phyloP scores from a whole-genome alignment of 2,888 invertebrate species.

The Drosophila anomalata region DNA sequence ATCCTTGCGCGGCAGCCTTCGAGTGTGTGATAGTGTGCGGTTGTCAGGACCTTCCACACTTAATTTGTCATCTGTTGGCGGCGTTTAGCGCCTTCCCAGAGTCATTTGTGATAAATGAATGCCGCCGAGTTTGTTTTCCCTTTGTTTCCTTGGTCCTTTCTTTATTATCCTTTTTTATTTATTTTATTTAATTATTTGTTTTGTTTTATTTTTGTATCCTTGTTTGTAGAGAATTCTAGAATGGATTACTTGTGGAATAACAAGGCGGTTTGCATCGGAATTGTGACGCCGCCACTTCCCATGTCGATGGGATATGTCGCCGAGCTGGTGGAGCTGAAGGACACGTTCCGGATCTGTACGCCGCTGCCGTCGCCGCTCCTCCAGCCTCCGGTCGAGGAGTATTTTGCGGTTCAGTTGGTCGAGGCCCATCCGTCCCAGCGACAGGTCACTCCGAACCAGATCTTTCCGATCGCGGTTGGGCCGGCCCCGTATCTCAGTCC shows the following conservation, averaged over 20 bases:
- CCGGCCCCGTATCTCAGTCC: too few species aligned
- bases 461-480: too few species aligned
- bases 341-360: background rate
- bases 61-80: constrained; percentile 52
- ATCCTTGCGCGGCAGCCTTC: constrained; percentile 9
- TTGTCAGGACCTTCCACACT: constrained; percentile 25
- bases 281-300: background rate
- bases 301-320: background rate
- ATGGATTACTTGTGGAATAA: background rate
- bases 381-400: background rate
- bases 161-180: background rate
- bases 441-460: too few species aligned
- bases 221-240: background rate
- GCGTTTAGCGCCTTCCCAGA: constrained; percentile 48
- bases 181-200: background rate
- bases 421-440: too few species aligned
- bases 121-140: background rate
- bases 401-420: too few species aligned
- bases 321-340: background rate
- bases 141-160: constrained; percentile 12
- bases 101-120: constrained; percentile 57
- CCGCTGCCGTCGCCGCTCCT: background rate
- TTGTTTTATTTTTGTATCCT: background rate
- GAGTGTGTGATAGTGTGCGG: constrained; percentile 13
- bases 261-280: background rate